A percentile compares a stretch with the other conserved stretches of the same genome.
Conservation (phyloP, 2,797 vertebrate genomes). For the Megaceryle alcyon region DNA sequence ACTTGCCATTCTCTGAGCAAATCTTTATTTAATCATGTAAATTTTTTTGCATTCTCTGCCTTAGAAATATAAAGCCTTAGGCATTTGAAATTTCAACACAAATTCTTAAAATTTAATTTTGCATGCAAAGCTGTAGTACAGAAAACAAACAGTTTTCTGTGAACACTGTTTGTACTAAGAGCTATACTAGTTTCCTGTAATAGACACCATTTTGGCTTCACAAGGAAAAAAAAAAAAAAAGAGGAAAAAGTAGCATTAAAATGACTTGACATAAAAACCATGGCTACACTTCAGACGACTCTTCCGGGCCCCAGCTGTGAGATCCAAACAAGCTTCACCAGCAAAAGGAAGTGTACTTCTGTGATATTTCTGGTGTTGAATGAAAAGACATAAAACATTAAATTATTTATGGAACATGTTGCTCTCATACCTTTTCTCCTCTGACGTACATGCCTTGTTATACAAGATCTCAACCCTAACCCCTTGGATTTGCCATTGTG, state of each 20-base stretch:
- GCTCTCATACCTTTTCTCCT: neutral
- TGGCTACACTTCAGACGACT: neutral
- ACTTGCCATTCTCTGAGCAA: neutral
- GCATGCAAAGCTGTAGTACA: neutral
- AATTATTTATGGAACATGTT: neutral
- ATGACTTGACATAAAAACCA: neutral
- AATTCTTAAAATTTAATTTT: neutral
- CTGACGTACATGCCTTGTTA: neutral
- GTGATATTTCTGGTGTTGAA: neutral
- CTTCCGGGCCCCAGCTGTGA: neutral
- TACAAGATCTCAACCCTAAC: neutral
- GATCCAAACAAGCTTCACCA: neutral
- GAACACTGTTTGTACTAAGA: neutral
- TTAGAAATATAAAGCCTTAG: neutral
- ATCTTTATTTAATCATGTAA: neutral
- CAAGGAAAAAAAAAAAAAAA: neutral
- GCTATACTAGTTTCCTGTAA: neutral
- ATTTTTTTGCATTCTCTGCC: neutral
- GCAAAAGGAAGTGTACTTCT: neutral
- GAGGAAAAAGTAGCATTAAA: neutral
- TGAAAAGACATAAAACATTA: neutral
- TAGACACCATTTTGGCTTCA: neutral
- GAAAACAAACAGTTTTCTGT: neutral
- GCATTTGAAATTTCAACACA: neutral
- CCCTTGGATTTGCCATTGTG: neutral